Evolutionary conservation across 2,113 vertebrate genomes (phyloP).

Genomic region (Choloepus hoffmanni): DNA sequence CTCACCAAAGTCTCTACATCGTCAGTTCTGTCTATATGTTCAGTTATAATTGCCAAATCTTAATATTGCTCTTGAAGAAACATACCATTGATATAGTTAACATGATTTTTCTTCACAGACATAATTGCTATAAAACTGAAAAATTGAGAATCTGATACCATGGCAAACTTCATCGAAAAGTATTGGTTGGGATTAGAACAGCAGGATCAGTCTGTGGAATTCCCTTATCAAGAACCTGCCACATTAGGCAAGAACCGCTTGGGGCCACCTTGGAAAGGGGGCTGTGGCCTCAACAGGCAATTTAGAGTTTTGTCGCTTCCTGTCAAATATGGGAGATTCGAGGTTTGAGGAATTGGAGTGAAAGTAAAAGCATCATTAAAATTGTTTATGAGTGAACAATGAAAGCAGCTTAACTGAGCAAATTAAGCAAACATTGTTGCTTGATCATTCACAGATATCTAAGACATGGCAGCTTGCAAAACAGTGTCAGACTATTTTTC

Average conservation of each 20-base stretch:
- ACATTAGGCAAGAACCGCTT: background rate
- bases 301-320: slow-evolving; percentile 4
- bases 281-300: background rate
- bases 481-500: background rate
- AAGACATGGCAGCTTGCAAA: background rate
- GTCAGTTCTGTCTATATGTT: background rate
- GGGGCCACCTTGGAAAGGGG: background rate
- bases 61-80: background rate
- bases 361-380: slow-evolving; percentile 46
- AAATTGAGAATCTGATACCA: background rate
- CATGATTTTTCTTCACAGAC: background rate
- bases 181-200: background rate
- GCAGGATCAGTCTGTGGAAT: background rate
- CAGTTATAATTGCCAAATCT: background rate
- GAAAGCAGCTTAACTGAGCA: slow-evolving; percentile 16
- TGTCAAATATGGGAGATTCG: background rate
- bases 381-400: slow-evolving; percentile 37
- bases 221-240: background rate
- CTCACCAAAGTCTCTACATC: background rate
- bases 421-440: slow-evolving; percentile 31
- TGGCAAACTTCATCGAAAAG: background rate
- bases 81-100: background rate
- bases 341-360: background rate
- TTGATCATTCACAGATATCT: slow-evolving; percentile 1
- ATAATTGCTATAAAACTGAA: background rate